A percentile compares a stretch with the other conserved stretches of the same genome.
Conservation (phyloP, 2,888 invertebrate genomes). For the Timandra comae region DNA sequence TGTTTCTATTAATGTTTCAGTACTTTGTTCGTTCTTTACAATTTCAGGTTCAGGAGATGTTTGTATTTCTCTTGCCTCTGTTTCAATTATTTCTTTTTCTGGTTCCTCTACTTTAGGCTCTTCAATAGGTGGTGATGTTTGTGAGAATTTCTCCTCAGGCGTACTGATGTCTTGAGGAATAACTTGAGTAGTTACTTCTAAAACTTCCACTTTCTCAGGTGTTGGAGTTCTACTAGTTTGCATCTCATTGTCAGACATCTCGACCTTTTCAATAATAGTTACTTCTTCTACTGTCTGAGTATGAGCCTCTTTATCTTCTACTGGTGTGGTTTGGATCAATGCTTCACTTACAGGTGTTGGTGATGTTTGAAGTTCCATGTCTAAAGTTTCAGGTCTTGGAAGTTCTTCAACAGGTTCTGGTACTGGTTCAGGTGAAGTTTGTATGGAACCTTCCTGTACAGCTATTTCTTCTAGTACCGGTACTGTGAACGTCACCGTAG, state of each 20-base stretch:
- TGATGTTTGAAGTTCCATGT: slow-evolving; percentile 72
- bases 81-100: slow-evolving; percentile 50
- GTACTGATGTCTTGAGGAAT: slow-evolving; percentile 48
- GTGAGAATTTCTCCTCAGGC: slow-evolving; percentile 68
- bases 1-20: slow-evolving; percentile 54
- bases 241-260: slow-evolving; percentile 54
- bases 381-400: slow-evolving; percentile 44
- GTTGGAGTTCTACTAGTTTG: slow-evolving; percentile 60
- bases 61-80: slow-evolving; percentile 69
- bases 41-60: slow-evolving; percentile 66
- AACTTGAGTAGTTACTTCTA: slow-evolving; percentile 77
- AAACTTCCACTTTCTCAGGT: slow-evolving; percentile 48
- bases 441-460: slow-evolving; percentile 74
- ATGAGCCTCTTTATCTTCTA: slow-evolving; percentile 55
- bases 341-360: slow-evolving; percentile 67
- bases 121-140: slow-evolving; percentile 58
- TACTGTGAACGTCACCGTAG: slow-evolving; percentile 75
- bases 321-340: slow-evolving; percentile 79
- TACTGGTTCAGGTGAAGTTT: slow-evolving; percentile 78
- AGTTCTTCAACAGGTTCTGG: slow-evolving; percentile 44
- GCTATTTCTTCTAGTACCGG: slow-evolving; percentile 77
- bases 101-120: slow-evolving; percentile 31
- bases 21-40: slow-evolving; percentile 53
- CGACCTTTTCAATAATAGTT: slow-evolving; percentile 52
- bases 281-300: slow-evolving; percentile 58